Percentiles rank a stretch among this genome's conserved stretches.
These are phyloP conservation scores for Drosophila aff. DNA, from an alignment of 1,140 invertebrate species.

Conservation along the genomic window DNA sequence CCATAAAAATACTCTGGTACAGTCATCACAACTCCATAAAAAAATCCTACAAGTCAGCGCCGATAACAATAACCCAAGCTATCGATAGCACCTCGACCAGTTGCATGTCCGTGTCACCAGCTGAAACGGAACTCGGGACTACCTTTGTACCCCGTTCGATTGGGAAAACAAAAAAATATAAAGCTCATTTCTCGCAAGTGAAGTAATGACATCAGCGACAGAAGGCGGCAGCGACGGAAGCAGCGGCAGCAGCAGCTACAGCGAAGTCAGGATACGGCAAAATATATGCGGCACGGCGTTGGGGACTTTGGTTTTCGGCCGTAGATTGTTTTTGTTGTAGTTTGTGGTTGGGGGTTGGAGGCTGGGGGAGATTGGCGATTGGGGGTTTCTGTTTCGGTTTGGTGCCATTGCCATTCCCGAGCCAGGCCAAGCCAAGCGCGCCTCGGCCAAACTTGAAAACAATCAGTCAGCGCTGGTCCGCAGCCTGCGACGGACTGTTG, in stretches of 20 bases:
- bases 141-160: conserved; percentile 44
- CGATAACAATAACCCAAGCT: conserved; percentile 6
- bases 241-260: background rate
- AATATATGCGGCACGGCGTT: conserved; percentile 42
- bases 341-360: background rate
- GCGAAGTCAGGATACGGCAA: conserved; percentile 33
- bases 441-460: conserved; percentile 48
- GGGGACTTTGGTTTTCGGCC: conserved; percentile 29
- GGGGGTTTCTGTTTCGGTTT: conserved; percentile 59
- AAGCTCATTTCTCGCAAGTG: conserved; percentile 36
- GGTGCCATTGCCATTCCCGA: conserved; percentile 51
- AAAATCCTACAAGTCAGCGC: background rate
- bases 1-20: background rate
- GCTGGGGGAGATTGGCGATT: conserved; percentile 23
- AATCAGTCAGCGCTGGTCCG: conserved; percentile 75
- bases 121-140: conserved; percentile 18
- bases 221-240: conserved; percentile 18
- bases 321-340: conserved; percentile 11
- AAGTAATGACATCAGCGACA: conserved; percentile 51
- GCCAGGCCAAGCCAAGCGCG: conserved; percentile 26
- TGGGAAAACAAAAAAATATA: conserved; percentile 26
- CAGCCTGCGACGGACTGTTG: conserved; percentile 63
- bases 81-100: conserved; percentile 29
- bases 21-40: conserved; percentile 3
- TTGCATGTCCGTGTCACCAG: conserved; percentile 44